A percentile compares a stretch with the other conserved stretches of the same genome.
These are phyloP conservation scores for Palloptera scutellata DNA, from an alignment of 2,888 invertebrate genomes.

Conservation along the genomic window DNA sequence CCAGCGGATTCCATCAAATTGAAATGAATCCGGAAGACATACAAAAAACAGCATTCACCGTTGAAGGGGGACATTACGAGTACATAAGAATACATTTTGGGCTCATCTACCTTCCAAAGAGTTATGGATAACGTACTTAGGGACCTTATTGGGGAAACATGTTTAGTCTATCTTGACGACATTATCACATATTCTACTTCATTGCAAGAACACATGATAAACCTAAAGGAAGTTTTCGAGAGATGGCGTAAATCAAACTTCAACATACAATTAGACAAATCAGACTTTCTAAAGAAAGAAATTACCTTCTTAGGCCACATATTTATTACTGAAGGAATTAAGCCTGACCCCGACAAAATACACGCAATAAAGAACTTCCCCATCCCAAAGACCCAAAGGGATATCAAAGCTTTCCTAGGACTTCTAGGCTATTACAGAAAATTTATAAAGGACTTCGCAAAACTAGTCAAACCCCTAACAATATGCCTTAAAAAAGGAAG, in stretches of 20 bases:
- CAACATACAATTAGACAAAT: neutral
- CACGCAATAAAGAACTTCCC: neutral
- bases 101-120: neutral
- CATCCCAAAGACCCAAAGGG: neutral
- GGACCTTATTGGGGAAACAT: neutral
- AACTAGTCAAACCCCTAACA: neutral
- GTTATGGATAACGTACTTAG: neutral
- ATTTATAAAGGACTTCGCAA: neutral
- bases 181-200: neutral
- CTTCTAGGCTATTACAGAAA: neutral
- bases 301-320: neutral
- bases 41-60: conserved; percentile 3
- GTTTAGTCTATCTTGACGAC: neutral
- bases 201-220: neutral
- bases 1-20: conserved; percentile 31
- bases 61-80: conserved; percentile 4
- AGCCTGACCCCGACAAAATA: neutral
- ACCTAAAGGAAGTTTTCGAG: neutral
- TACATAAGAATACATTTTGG: neutral
- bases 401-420: neutral
- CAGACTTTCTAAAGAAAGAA: neutral
- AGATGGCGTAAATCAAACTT: neutral
- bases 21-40: conserved; percentile 7
- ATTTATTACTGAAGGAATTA: neutral
- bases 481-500: neutral